Percentiles rank a stretch among this genome's conserved stretches.
Evolutionary conservation across 2,113 vertebrate species (phyloP).

Genomic region (Nicator chloris): DNA sequence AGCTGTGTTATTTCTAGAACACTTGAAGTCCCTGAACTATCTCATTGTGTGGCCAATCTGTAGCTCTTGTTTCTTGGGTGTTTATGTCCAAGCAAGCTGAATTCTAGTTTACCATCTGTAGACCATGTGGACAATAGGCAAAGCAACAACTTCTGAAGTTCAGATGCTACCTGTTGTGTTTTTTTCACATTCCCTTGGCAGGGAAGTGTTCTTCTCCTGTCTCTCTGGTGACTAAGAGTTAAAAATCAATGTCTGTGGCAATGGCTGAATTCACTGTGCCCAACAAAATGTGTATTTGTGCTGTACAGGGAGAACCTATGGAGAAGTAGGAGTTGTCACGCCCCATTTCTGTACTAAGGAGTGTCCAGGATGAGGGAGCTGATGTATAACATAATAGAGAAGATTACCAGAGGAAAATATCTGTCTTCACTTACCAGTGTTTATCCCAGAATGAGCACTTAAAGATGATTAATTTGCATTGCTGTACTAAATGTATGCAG

Average conservation of each 20-base stretch:
- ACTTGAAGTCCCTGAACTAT: background rate
- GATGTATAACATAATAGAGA: background rate
- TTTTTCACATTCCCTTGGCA: background rate
- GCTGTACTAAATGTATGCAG: background rate
- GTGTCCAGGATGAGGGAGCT: background rate
- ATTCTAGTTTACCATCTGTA: background rate
- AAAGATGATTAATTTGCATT: background rate
- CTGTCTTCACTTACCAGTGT: background rate
- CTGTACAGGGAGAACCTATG: background rate
- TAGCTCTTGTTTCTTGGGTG: background rate
- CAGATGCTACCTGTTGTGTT: background rate
- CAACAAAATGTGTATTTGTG: background rate
- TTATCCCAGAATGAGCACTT: background rate
- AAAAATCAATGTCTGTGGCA: background rate
- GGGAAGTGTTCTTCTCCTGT: background rate
- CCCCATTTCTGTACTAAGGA: background rate
- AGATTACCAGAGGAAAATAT: background rate
- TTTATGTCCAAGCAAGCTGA: background rate
- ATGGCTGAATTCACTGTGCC: background rate
- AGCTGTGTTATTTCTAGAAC: background rate
- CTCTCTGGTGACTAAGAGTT: background rate
- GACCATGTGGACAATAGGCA: background rate
- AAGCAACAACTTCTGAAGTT: background rate
- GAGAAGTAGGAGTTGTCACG: background rate
- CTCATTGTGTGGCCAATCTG: background rate